Conservation (phyloP, 2,888 invertebrate genomes). For the Minunthozetes semirufus region DNA sequence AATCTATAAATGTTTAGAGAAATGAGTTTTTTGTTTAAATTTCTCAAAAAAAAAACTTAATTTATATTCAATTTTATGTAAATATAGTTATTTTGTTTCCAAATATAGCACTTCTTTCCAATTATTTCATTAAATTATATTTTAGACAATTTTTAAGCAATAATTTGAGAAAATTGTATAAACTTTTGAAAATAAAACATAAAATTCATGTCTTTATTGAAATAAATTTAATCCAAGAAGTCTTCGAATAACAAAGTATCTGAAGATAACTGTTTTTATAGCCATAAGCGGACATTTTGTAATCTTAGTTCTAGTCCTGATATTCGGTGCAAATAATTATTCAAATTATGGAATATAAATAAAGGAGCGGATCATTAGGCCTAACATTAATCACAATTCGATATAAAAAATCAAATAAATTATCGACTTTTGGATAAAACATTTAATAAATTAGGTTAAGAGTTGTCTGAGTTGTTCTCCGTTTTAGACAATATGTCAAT, state of each 20-base stretch:
- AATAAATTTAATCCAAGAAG: not conserved
- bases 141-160: not conserved
- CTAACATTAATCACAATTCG: no score
- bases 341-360: no score
- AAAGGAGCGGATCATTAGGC: no score
- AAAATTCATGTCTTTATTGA: not conserved
- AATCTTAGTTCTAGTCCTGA: no score
- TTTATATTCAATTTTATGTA: not conserved
- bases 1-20: not conserved
- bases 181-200: no score
- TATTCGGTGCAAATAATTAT: no score
- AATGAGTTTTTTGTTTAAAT: not conserved
- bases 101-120: not conserved
- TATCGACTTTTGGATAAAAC: not conserved
- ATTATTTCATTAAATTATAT: not conserved
- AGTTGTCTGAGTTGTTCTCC: not conserved
- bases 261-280: no score
- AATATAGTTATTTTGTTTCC: not conserved
- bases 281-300: no score
- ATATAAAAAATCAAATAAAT: not conserved
- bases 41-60: not conserved
- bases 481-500: conserved; percentile 20
- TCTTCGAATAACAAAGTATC: not conserved
- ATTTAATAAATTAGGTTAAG: not conserved
- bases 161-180: not conserved